Evolutionary conservation across 2,113 vertebrate species (phyloP).

Genomic region (Synchiropus splendidus): DNA sequence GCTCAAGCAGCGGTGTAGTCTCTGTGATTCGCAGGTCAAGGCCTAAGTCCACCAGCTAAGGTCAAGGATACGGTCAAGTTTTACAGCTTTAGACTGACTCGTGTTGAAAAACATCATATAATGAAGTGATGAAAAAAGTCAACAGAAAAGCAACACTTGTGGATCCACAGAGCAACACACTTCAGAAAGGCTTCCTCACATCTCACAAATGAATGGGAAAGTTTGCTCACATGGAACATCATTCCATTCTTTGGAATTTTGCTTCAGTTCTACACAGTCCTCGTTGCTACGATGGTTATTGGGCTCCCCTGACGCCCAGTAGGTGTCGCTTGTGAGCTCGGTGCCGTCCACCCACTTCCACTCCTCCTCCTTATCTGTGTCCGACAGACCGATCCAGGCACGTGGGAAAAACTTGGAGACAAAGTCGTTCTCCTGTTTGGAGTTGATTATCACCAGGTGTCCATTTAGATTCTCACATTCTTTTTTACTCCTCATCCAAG

Average conservation of each 20-base stretch:
- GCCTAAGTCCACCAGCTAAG: too few species aligned
- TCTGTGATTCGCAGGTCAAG: too few species aligned
- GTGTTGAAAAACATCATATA: too few species aligned
- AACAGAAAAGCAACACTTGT: too few species aligned
- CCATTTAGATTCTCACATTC: constrained; percentile 11
- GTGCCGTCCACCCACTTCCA: constrained; percentile 33
- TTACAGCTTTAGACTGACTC: too few species aligned
- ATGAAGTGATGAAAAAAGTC: too few species aligned
- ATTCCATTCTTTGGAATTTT: not conserved
- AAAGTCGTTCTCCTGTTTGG: constrained; percentile 7
- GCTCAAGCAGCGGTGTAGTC: too few species aligned
- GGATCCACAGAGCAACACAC: too few species aligned
- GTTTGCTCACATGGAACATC: not conserved
- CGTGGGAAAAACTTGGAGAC: not conserved
- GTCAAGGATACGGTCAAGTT: too few species aligned
- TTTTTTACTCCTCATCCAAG: constrained; percentile 12
- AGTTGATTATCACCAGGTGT: constrained; percentile 10
- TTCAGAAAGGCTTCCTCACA: not conserved
- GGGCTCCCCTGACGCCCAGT: constrained; percentile 23
- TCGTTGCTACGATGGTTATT: not conserved
- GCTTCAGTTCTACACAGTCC: constrained; percentile 13
- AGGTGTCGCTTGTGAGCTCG: not conserved
- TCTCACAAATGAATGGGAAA: constrained; percentile 30
- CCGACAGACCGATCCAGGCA: constrained; percentile 26
- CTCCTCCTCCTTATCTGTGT: not conserved